Conservation (phyloP, 2,113 vertebrate genomes). For the Nibea albiflora region DNA sequence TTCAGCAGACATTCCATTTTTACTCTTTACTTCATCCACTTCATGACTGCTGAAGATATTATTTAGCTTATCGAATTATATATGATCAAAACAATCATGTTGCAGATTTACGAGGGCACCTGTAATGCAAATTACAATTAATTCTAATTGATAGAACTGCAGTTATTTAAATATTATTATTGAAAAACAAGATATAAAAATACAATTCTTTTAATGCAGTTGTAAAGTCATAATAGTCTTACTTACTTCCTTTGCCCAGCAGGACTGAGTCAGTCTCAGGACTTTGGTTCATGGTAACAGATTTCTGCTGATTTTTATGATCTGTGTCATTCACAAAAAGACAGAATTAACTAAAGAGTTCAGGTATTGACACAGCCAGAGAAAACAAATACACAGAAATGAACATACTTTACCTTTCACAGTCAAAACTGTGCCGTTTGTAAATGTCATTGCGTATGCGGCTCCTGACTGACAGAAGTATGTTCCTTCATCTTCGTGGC, state of each 20-base stretch:
- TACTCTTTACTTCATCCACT: no score
- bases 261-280: conserved; percentile 6
- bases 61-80: no score
- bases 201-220: no score
- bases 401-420: conserved; percentile 59
- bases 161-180: no score
- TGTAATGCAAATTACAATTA: not conserved
- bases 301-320: conserved; percentile 6
- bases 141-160: no score
- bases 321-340: conserved; percentile 24
- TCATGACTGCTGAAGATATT: no score
- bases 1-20: not conserved
- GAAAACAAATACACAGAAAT: not conserved
- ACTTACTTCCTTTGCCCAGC: not conserved
- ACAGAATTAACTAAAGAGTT: accelerated
- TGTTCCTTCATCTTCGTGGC: conserved; percentile 64
- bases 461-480: conserved; percentile 64
- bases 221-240: not conserved
- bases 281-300: conserved; percentile 18
- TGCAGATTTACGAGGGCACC: not conserved
- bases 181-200: no score
- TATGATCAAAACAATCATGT: not conserved
- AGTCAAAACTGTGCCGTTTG: conserved; percentile 9
- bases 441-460: accelerated
- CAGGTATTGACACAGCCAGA: no score